Evolutionary conservation across 1,140 invertebrate species (phyloP).

Genomic region (Leguminivora glycinivorella): DNA sequence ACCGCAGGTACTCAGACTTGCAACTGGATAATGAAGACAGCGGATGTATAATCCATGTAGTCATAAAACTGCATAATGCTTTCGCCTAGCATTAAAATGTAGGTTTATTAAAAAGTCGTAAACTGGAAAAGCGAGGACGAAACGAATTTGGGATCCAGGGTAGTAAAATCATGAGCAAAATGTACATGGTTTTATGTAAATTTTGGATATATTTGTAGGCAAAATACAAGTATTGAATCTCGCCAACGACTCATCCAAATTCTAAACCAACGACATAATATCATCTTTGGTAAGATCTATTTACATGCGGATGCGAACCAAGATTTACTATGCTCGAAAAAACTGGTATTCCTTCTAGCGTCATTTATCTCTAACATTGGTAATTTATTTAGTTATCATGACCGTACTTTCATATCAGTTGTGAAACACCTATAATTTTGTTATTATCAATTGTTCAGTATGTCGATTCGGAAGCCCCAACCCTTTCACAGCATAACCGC

Average conservation of each 20-base stretch:
- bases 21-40: slow-evolving; percentile 46
- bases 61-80: slow-evolving; percentile 65
- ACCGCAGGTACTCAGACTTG: not conserved
- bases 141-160: slow-evolving; percentile 10
- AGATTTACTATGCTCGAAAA: too few species aligned
- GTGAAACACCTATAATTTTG: not conserved
- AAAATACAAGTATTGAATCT: not conserved
- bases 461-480: not conserved
- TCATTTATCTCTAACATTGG: not conserved
- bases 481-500: not conserved
- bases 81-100: slow-evolving; percentile 48
- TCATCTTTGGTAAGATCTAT: too few species aligned
- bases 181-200: slow-evolving; percentile 3
- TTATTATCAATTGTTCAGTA: not conserved
- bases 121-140: slow-evolving; percentile 51
- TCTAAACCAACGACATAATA: not conserved
- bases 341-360: too few species aligned
- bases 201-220: not conserved
- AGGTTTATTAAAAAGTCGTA: slow-evolving; percentile 73
- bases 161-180: not conserved
- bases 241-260: not conserved
- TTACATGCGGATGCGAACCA: too few species aligned
- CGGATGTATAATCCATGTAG: slow-evolving; percentile 55
- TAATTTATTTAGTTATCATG: not conserved
- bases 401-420: not conserved